phyloP scores from a whole-genome alignment of 2,797 vertebrate genomes.

The Carapus acus region DNA sequence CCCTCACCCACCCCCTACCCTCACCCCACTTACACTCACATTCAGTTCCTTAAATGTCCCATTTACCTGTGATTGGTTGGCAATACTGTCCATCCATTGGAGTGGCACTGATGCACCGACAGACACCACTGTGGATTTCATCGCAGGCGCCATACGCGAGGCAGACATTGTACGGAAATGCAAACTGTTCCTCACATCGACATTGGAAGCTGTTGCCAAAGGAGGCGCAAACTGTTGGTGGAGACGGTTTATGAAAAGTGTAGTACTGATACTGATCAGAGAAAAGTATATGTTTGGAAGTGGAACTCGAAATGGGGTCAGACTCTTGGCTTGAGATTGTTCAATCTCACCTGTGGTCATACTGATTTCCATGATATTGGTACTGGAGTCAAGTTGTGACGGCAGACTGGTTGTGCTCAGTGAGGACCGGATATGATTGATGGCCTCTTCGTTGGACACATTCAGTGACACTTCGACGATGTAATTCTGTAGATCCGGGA shows the following conservation, averaged over 20 bases:
- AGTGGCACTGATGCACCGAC: conserved; percentile 29
- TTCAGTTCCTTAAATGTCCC: no score
- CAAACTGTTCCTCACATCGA: conserved; percentile 26
- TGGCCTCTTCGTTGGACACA: conserved; percentile 9
- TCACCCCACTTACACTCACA: no score
- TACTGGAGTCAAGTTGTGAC: conserved; percentile 33
- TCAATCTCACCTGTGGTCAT: conserved; percentile 49
- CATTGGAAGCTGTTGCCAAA: conserved; percentile 21
- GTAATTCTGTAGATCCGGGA: conserved; percentile 21
- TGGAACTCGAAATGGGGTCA: no score
- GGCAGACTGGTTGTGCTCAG: conserved; percentile 38
- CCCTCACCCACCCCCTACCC: no score
- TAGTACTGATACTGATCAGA: background rate
- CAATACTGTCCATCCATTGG: conserved; percentile 28
- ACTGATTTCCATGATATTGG: conserved; percentile 27
- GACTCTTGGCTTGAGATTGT: no score
- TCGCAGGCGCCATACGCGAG: conserved; percentile 36
- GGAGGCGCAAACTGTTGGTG: conserved; percentile 25
- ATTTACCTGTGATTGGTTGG: conserved; percentile 34
- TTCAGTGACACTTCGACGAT: conserved; percentile 37
- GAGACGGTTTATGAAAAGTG: background rate
- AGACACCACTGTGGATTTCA: conserved; percentile 16
- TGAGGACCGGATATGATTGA: conserved; percentile 23
- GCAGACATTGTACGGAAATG: conserved; percentile 31
- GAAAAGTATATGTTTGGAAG: no score